A percentile compares a stretch with the other conserved stretches of the same genome.
Conservation (phyloP, 2,888 invertebrate genomes). For the Tetragnatha montana region DNA sequence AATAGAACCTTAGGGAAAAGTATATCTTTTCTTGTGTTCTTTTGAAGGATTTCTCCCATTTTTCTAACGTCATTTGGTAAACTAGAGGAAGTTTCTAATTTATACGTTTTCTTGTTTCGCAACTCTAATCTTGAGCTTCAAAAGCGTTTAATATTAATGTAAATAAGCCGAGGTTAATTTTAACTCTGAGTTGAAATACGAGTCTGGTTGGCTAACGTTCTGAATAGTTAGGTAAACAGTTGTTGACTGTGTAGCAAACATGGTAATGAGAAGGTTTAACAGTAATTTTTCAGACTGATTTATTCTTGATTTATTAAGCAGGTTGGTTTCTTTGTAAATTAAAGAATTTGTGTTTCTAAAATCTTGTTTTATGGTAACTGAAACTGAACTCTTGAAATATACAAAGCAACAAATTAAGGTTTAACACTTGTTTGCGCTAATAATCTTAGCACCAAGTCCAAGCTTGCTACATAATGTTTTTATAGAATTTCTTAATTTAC, state of each 20-base stretch:
- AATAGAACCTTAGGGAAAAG: not conserved
- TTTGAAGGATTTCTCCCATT: not conserved
- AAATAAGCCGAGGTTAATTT: not conserved
- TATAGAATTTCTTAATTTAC: too few species aligned
- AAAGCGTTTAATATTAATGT: not conserved
- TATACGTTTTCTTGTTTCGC: not conserved
- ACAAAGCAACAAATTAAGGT: too few species aligned
- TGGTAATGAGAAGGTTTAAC: not conserved
- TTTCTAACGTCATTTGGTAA: not conserved
- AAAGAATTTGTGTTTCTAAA: not conserved
- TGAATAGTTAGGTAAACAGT: not conserved
- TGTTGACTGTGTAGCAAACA: not conserved
- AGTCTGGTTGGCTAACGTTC: not conserved
- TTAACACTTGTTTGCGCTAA: too few species aligned
- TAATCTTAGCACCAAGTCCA: too few species aligned
- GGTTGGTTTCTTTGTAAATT: not conserved
- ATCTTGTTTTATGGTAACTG: not conserved
- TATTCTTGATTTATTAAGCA: not conserved
- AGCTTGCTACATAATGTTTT: too few species aligned
- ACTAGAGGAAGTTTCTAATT: not conserved
- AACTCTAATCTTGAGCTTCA: not conserved
- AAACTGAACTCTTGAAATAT: not conserved
- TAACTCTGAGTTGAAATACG: not conserved
- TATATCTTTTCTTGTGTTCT: not conserved
- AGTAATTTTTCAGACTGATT: not conserved